phyloP scores from a whole-genome alignment of 1,140 invertebrate genomes.

The Papilio xuthus region DNA sequence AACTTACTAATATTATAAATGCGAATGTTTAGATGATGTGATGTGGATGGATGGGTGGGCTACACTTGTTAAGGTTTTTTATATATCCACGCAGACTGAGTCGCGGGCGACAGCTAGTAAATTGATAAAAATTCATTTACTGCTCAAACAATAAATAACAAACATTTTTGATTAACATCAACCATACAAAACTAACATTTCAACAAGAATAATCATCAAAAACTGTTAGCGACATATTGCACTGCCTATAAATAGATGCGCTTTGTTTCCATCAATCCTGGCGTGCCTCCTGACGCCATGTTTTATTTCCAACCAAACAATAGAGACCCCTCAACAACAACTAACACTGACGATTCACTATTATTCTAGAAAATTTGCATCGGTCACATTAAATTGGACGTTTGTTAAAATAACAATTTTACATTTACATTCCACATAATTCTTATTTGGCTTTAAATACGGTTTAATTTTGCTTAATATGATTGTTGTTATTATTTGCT shows the following conservation, averaged over 20 bases:
- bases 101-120: no score
- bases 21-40: no score
- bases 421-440: neutral
- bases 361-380: constrained; percentile 20
- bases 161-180: neutral
- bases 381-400: constrained; percentile 34
- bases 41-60: no score
- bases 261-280: constrained; percentile 34
- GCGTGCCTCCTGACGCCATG: constrained; percentile 28
- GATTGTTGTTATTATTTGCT: neutral
- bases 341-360: neutral
- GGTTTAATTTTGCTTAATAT: neutral
- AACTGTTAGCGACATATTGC: constrained; percentile 28
- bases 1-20: no score
- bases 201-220: neutral
- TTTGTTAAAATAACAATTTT: constrained; percentile 28
- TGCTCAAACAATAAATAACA: neutral
- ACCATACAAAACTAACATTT: neutral
- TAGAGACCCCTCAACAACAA: constrained; percentile 18
- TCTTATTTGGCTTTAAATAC: neutral
- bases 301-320: constrained; percentile 25
- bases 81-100: no score
- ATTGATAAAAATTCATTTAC: neutral
- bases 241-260: constrained; percentile 26
- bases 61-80: no score